phyloP scores from a whole-genome alignment of 1,140 invertebrate genomes.

The Zaprionus africanus region DNA sequence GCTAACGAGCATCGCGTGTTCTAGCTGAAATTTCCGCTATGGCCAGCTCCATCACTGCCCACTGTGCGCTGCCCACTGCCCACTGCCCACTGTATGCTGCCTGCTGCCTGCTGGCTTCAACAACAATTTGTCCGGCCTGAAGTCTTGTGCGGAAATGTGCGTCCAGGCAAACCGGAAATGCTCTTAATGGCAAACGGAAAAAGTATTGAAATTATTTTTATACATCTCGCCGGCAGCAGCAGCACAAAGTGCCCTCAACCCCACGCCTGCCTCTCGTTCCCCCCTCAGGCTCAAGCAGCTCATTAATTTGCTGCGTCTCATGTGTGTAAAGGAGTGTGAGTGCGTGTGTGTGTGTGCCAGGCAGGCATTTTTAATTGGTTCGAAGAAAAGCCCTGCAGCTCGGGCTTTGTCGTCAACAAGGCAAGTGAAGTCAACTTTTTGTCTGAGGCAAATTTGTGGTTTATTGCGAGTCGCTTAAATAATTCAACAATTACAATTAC shows the following conservation, averaged over 20 bases:
- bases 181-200: constrained; percentile 67
- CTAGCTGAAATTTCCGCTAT: not conserved
- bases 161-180: constrained; percentile 47
- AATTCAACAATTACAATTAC: constrained; percentile 70
- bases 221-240: constrained; percentile 35
- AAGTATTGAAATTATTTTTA: constrained; percentile 71
- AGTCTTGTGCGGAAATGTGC: constrained; percentile 47
- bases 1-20: constrained; percentile 33
- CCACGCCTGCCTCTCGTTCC: not conserved
- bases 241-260: constrained; percentile 20
- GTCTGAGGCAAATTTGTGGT: constrained; percentile 52
- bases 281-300: constrained; percentile 9
- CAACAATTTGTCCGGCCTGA: constrained; percentile 29
- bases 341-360: constrained; percentile 15
- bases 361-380: constrained; percentile 65
- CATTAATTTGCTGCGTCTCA: constrained; percentile 42
- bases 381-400: constrained; percentile 11
- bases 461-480: constrained; percentile 60
- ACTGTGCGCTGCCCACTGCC: not conserved
- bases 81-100: not conserved
- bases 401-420: constrained; percentile 49
- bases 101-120: not conserved
- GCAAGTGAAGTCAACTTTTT: constrained; percentile 47
- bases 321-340: not conserved
- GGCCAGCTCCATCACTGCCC: not conserved